Evolutionary conservation across 2,797 vertebrate species (phyloP).

Genomic region (Sebastes oblongus): DNA sequence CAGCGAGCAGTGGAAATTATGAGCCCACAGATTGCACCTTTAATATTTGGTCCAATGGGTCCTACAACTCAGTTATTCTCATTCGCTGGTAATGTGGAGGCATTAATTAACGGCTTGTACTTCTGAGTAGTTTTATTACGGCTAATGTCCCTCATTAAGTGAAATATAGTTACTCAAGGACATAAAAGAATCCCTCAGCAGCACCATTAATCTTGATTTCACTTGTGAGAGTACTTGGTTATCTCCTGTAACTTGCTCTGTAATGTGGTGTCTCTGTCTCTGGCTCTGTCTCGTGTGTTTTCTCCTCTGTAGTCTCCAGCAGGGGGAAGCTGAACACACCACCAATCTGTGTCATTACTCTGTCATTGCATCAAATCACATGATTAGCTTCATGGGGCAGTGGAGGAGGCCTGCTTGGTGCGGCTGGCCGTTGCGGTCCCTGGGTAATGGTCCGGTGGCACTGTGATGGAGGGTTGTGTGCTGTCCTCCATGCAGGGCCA

Average conservation of each 20-base stretch:
- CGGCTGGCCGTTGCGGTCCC: conserved; percentile 71
- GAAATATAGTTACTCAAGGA: conserved; percentile 84
- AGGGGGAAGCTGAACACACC: conserved; percentile 80
- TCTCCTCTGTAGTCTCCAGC: conserved; percentile 72
- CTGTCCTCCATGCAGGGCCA: conserved; percentile 81
- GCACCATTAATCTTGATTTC: conserved; percentile 84
- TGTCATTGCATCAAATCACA: conserved; percentile 88
- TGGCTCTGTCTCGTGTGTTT: conserved; percentile 61
- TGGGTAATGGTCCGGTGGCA: conserved; percentile 80
- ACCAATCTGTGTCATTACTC: conserved; percentile 85
- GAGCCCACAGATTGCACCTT: conserved; percentile 74
- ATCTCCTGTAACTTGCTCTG: conserved; percentile 66
- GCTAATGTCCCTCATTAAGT: conserved; percentile 88
- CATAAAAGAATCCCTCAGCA: conserved; percentile 82
- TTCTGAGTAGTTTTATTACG: conserved; percentile 86
- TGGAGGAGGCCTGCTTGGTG: conserved; percentile 71
- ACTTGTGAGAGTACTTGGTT: conserved; percentile 80
- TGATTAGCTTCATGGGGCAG: conserved; percentile 86
- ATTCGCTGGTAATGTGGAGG: conserved; percentile 77
- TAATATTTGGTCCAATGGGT: conserved; percentile 83
- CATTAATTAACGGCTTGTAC: conserved; percentile 85
- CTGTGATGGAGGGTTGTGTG: conserved; percentile 82
- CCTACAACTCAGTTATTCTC: conserved; percentile 78
- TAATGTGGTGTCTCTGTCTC: conserved; percentile 49
- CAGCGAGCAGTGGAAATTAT: conserved; percentile 69